These are phyloP conservation scores for Myocastor coypus DNA, from an alignment of 2,113 vertebrate species.

Conservation along the genomic window DNA sequence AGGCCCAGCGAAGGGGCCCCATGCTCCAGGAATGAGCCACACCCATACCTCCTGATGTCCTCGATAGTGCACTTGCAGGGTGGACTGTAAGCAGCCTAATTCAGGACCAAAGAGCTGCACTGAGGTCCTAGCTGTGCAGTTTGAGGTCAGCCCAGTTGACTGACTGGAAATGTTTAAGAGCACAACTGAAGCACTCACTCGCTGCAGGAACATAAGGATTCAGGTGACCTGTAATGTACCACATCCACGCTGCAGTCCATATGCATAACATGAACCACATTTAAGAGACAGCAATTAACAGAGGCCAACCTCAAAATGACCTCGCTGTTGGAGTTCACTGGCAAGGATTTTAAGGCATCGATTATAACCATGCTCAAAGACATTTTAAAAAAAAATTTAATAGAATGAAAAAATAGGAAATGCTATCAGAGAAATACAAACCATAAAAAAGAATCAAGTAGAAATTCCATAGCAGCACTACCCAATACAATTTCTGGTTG, in stretches of 20 bases:
- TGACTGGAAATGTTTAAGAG: background rate
- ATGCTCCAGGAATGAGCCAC: background rate
- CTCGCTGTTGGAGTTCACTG: background rate
- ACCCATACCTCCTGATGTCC: background rate
- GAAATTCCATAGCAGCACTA: background rate
- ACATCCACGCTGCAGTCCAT: background rate
- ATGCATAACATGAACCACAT: background rate
- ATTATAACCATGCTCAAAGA: background rate
- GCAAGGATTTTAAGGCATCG: background rate
- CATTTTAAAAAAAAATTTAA: background rate
- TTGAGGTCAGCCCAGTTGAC: background rate
- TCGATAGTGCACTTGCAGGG: background rate
- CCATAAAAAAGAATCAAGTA: background rate
- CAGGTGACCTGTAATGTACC: background rate
- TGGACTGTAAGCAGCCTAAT: background rate
- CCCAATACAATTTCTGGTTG: background rate
- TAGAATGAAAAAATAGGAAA: constrained; percentile 5
- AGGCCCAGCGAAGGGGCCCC: background rate
- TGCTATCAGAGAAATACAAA: background rate
- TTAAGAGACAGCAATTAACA: background rate
- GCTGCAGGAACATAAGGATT: background rate
- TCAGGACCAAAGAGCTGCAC: background rate
- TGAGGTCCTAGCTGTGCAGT: background rate
- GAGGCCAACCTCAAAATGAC: background rate
- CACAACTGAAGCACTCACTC: background rate